phyloP scores from a whole-genome alignment of 2,888 invertebrate genomes.

The Tipula confusa region DNA sequence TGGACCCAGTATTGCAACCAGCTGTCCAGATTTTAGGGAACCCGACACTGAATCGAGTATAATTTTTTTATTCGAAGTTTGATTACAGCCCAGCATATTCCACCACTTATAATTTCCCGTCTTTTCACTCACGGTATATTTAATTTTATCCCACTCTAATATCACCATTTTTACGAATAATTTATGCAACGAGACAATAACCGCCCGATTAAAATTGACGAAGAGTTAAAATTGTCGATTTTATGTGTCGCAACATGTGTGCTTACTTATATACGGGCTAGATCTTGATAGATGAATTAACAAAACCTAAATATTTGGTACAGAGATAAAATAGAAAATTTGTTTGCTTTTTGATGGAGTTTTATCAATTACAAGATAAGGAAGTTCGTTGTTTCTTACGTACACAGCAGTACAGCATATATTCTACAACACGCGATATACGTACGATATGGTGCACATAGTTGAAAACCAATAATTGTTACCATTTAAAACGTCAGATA shows the following conservation, averaged over 20 bases:
- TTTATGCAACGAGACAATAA: no score
- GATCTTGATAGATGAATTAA: not conserved
- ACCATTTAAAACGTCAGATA: no score
- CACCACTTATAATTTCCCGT: not conserved
- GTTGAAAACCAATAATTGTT: no score
- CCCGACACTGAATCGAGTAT: conserved; percentile 58
- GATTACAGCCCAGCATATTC: not conserved
- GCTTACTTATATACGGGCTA: not conserved
- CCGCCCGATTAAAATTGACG: no score
- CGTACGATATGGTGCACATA: no score
- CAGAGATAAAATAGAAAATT: no score
- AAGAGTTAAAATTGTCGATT: not conserved
- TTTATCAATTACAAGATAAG: no score
- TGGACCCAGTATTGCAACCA: conserved; percentile 71
- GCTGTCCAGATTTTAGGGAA: conserved; percentile 60
- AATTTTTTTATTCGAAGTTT: not conserved
- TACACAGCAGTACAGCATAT: no score
- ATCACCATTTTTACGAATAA: not conserved
- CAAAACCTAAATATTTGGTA: not conserved
- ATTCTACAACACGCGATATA: no score
- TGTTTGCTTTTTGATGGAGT: no score
- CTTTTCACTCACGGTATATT: not conserved
- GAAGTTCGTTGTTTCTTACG: no score
- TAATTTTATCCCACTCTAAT: not conserved
- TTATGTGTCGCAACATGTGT: not conserved